These are phyloP conservation scores for Lithobates pipiens DNA, from an alignment of 2,797 vertebrate species.

Conservation along the genomic window DNA sequence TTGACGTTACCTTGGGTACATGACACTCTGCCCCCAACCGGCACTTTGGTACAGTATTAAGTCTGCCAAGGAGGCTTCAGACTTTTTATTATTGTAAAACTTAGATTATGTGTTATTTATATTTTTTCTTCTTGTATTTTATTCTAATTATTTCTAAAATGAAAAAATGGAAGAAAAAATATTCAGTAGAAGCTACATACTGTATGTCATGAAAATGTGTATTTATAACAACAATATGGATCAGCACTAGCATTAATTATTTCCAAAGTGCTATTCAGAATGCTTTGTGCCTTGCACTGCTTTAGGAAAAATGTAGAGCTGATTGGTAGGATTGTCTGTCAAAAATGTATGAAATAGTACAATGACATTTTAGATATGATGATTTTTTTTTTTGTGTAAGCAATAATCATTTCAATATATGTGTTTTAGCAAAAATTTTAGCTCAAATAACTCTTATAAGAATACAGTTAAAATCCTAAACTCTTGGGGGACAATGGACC, in stretches of 20 bases:
- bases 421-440: background rate
- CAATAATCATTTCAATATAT: constrained; percentile 5
- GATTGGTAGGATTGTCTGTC: constrained; percentile 83
- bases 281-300: constrained; percentile 75
- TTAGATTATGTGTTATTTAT: constrained; percentile 59
- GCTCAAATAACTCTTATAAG: background rate
- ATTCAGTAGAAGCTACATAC: background rate
- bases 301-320: constrained; percentile 80
- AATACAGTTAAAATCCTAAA: background rate
- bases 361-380: constrained; percentile 78
- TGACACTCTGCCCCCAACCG: constrained; percentile 99
- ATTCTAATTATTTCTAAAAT: constrained; percentile 66
- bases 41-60: constrained; percentile 79
- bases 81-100: constrained; percentile 71
- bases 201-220: background rate
- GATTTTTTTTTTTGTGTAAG: constrained; percentile 62
- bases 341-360: constrained; percentile 80
- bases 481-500: background rate
- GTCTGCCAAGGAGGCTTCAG: constrained; percentile 74
- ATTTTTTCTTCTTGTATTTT: constrained; percentile 71
- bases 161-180: constrained; percentile 58
- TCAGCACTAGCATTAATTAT: constrained; percentile 68
- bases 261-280: constrained; percentile 80
- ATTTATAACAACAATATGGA: background rate
- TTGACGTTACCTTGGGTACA: constrained; percentile 99